A percentile compares a stretch with the other conserved stretches of the same genome.
Conservation (phyloP, 1,140 invertebrate species). For the Dolichoris vasculosae region DNA sequence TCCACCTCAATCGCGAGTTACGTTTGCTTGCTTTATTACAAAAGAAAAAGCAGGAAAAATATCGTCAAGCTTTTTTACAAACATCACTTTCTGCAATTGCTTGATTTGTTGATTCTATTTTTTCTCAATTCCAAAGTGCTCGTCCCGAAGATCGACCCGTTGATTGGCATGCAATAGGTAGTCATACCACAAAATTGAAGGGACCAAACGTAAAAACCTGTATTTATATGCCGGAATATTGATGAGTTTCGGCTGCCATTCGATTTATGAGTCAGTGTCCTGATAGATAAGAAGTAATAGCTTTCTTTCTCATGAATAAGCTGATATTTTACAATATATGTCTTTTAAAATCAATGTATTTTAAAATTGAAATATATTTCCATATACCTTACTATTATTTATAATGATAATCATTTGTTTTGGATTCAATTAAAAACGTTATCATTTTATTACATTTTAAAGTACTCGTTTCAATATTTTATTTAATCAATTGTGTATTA, state of each 20-base stretch:
- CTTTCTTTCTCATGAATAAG: constrained; percentile 11
- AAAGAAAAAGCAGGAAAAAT: not conserved
- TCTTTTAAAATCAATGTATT: not conserved
- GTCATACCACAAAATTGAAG: constrained; percentile 45
- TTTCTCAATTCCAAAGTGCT: constrained; percentile 18
- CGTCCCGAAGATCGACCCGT: not conserved
- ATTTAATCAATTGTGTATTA: no score
- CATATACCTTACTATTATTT: not conserved
- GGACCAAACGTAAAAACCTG: constrained; percentile 29
- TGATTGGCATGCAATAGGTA: constrained; percentile 44
- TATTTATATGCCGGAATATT: constrained; percentile 51
- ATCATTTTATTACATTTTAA: no score
- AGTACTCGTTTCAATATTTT: no score
- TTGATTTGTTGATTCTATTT: constrained; percentile 9
- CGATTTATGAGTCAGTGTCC: constrained; percentile 41
- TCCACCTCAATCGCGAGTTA: constrained; percentile 1
- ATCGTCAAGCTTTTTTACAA: not conserved
- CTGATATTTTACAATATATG: not conserved
- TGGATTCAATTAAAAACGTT: not conserved
- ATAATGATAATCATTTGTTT: not conserved
- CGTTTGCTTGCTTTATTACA: constrained; percentile 19
- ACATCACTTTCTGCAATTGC: not conserved
- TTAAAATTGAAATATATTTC: not conserved
- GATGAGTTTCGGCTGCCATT: constrained; percentile 42
- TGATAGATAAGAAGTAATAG: constrained; percentile 28